Evolutionary conservation across 1,140 invertebrate genomes (phyloP).

Genomic region (Delia radicum): DNA sequence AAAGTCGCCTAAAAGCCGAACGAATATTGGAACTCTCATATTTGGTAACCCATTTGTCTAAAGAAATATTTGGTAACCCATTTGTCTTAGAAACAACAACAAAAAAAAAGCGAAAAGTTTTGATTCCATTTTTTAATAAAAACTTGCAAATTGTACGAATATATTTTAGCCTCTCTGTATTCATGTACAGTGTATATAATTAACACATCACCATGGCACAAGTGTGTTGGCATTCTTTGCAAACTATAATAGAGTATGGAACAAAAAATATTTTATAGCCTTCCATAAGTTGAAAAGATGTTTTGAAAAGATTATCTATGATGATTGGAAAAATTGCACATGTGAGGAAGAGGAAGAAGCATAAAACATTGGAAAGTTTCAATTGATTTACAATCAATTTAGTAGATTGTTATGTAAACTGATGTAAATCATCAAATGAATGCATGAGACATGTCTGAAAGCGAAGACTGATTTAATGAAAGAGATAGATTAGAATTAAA

Average conservation of each 20-base stretch:
- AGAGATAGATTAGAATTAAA: too few relatives aligned
- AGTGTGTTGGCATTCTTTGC: too few relatives aligned
- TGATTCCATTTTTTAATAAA: too few relatives aligned
- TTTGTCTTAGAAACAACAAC: too few relatives aligned
- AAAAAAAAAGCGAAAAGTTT: too few relatives aligned
- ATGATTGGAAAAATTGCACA: conserved; percentile 1
- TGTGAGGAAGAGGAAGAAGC: background rate
- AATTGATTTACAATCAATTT: background rate
- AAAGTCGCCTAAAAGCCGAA: too few relatives aligned
- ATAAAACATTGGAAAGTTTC: background rate
- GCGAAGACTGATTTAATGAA: background rate
- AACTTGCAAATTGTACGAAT: too few relatives aligned
- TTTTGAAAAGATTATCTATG: conserved; percentile 12
- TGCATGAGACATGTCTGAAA: conserved; percentile 13
- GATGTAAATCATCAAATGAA: conserved; percentile 7
- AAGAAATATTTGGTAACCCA: too few relatives aligned
- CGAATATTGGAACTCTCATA: too few relatives aligned
- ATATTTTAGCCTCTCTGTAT: too few relatives aligned
- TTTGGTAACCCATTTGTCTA: too few relatives aligned
- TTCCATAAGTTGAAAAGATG: background rate
- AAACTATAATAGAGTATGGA: background rate
- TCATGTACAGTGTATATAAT: background rate
- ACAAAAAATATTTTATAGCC: background rate
- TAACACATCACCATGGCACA: conserved; percentile 7
- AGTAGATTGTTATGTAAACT: background rate